phyloP scores from a whole-genome alignment of 1,140 invertebrate species.

The Bradynema listronoti region DNA sequence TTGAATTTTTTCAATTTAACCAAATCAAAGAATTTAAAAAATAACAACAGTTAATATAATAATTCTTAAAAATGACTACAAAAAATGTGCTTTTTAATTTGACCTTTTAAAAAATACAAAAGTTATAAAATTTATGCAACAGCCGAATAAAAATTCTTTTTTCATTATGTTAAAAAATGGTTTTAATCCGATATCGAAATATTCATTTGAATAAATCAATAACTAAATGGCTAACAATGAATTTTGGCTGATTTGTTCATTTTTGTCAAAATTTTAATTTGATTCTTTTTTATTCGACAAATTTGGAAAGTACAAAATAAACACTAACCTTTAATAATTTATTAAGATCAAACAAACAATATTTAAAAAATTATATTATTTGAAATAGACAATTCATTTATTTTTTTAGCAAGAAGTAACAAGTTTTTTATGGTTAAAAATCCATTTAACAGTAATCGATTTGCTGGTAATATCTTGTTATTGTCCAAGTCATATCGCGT shows the following conservation, averaged over 20 bases:
- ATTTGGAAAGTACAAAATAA: not conserved
- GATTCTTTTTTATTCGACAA: not conserved
- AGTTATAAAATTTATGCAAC: too few species aligned
- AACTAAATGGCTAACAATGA: not conserved
- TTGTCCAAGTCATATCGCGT: constrained; percentile 41
- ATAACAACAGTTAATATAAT: too few species aligned
- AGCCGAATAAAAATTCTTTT: too few species aligned
- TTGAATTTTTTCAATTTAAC: not conserved
- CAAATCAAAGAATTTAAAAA: too few species aligned
- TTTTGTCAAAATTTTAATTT: constrained; percentile 1
- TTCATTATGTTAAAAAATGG: too few species aligned
- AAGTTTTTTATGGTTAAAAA: constrained; percentile 41
- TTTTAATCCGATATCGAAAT: too few species aligned
- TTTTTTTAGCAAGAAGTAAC: constrained; percentile 47
- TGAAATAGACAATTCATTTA: constrained; percentile 1
- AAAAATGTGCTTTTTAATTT: too few species aligned
- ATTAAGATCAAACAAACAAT: not conserved
- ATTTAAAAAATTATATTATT: not conserved
- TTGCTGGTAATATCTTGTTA: constrained; percentile 37
- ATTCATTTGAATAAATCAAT: too few species aligned
- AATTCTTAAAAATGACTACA: too few species aligned
- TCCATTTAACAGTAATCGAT: constrained; percentile 43
- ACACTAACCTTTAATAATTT: not conserved
- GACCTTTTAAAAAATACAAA: too few species aligned
- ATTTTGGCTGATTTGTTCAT: not conserved